These are phyloP conservation scores for Camelus dromedarius DNA, from an alignment of 2,113 vertebrate species.

Conservation along the genomic window DNA sequence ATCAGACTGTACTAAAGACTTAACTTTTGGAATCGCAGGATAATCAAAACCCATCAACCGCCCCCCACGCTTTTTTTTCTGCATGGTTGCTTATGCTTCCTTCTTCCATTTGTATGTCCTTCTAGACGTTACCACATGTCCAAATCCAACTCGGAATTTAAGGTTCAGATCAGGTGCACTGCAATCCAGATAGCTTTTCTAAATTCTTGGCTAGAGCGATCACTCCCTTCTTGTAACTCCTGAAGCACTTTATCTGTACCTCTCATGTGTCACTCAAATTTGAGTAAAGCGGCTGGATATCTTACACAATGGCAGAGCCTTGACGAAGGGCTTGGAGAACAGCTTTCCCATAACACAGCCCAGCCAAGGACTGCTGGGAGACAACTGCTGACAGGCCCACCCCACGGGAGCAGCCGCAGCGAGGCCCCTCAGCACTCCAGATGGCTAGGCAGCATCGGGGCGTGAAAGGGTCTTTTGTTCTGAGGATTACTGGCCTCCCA, in stretches of 20 bases:
- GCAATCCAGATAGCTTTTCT: neutral
- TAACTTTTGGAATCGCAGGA: neutral
- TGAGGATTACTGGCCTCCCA: neutral
- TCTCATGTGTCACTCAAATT: neutral
- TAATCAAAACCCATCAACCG: neutral
- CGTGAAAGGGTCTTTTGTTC: neutral
- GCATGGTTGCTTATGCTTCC: neutral
- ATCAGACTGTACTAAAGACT: neutral
- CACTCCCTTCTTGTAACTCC: neutral
- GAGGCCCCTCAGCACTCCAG: neutral
- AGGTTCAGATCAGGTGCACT: neutral
- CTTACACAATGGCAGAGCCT: neutral
- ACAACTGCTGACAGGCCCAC: neutral
- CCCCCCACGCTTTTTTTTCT: neutral
- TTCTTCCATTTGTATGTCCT: neutral
- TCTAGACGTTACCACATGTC: neutral
- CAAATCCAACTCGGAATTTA: neutral
- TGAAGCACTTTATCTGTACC: neutral
- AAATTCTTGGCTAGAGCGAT: neutral
- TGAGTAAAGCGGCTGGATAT: neutral
- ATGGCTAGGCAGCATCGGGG: neutral
- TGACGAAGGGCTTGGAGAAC: neutral
- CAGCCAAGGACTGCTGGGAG: neutral
- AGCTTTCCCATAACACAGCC: neutral
- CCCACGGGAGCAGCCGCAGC: fast-evolving